A percentile compares a stretch with the other conserved stretches of the same genome.
phyloP scores from a whole-genome alignment of 2,797 vertebrate species.

The Crocidura indochinensis region DNA sequence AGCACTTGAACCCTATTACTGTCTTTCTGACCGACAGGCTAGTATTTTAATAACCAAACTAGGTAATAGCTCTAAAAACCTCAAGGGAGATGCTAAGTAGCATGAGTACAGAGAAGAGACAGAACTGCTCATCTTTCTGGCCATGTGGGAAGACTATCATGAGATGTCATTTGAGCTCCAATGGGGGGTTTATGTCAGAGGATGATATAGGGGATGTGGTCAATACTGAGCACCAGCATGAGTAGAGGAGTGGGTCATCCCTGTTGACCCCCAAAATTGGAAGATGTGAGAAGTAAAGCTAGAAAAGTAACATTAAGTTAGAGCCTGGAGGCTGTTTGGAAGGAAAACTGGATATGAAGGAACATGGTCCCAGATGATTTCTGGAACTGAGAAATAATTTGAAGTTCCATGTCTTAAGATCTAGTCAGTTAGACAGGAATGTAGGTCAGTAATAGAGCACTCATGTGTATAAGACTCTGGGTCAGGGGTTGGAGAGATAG shows the following conservation, averaged over 20 bases:
- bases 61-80: not conserved
- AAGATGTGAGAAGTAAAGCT: not conserved
- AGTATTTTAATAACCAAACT: not conserved
- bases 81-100: constrained; percentile 1
- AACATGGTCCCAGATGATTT: not conserved
- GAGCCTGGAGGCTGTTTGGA: not conserved
- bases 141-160: not conserved
- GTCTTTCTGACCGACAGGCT: too few relatives aligned
- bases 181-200: not conserved
- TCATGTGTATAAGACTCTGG: too few relatives aligned
- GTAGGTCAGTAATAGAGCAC: too few relatives aligned
- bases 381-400: constrained; percentile 29
- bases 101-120: not conserved
- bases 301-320: constrained; percentile 19
- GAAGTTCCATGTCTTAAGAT: constrained; percentile 16
- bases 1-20: too few relatives aligned
- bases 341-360: not conserved
- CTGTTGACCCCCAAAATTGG: constrained; percentile 3
- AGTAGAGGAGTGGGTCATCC: not conserved
- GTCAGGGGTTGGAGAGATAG: too few relatives aligned
- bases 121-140: too few relatives aligned
- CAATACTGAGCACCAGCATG: not conserved
- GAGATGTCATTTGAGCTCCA: not conserved
- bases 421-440: too few relatives aligned
- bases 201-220: not conserved